Evolutionary conservation across 2,113 vertebrate species (phyloP).

Genomic region (Mandrillus leucophaeus): DNA sequence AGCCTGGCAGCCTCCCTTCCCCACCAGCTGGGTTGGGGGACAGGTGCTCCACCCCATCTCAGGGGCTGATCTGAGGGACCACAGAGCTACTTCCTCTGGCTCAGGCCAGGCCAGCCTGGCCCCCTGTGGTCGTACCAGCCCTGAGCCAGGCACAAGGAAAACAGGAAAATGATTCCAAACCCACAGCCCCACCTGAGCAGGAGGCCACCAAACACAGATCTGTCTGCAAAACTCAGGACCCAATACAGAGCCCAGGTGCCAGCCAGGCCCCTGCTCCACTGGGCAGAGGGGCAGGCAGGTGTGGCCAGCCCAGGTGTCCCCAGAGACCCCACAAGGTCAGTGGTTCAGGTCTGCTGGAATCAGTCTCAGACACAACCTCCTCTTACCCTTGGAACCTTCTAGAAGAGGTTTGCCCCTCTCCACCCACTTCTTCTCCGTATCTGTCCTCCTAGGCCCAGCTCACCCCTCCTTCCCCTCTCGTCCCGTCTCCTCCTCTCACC

Average conservation of each 20-base stretch:
- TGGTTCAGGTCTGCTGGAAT: rapidly evolving
- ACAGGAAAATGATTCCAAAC: not conserved
- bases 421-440: not conserved
- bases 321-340: rapidly evolving
- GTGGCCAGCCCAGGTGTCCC: not conserved
- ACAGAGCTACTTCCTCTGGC: not conserved
- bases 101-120: not conserved
- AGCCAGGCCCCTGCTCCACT: not conserved
- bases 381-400: not conserved
- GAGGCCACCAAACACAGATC: too few species aligned
- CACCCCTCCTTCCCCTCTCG: not conserved
- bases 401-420: not conserved
- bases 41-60: not conserved
- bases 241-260: not conserved
- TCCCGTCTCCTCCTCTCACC: not conserved
- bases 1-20: not conserved
- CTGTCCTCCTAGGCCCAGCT: not conserved
- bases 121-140: not conserved
- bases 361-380: not conserved
- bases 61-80: not conserved
- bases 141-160: not conserved
- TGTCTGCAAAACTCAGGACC: not conserved
- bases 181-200: too few species aligned
- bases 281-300: not conserved
- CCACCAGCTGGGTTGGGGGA: not conserved